Percentiles rank a stretch among this genome's conserved stretches.
phyloP scores from a whole-genome alignment of 1,140 invertebrate species.

The Halictus rubicundus region DNA sequence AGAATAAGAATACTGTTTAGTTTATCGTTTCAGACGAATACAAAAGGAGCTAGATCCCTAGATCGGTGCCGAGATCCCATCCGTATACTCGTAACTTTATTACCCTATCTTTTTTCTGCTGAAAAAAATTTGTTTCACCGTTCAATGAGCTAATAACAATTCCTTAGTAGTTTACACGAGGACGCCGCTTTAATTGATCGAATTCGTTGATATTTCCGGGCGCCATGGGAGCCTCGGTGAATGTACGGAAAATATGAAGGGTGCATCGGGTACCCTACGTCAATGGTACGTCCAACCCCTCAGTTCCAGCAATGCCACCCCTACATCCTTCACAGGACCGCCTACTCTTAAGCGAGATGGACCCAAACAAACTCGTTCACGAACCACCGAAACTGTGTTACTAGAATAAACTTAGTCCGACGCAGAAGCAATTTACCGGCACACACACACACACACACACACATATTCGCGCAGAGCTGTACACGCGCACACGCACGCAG shows the following conservation, averaged over 20 bases:
- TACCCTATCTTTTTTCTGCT: too few species aligned
- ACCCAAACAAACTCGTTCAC: conserved; percentile 69
- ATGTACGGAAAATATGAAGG: conserved; percentile 16
- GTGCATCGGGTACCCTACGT: conserved; percentile 22
- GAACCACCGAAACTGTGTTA: conserved; percentile 72
- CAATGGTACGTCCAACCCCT: conserved; percentile 54
- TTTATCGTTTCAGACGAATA: too few species aligned
- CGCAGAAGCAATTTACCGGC: conserved; percentile 52
- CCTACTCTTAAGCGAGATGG: conserved; percentile 70
- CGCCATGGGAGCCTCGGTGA: not conserved
- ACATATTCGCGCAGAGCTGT: not conserved
- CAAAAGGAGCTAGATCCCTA: too few species aligned
- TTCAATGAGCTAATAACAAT: too few species aligned
- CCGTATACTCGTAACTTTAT: too few species aligned
- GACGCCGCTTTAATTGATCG: too few species aligned
- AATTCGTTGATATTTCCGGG: too few species aligned
- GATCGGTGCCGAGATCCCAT: too few species aligned
- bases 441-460: not conserved
- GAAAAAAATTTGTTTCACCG: too few species aligned
- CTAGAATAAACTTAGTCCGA: conserved; percentile 69
- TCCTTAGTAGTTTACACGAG: too few species aligned
- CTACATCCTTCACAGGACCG: conserved; percentile 63
- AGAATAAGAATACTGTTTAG: too few species aligned
- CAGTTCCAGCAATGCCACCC: conserved; percentile 44
- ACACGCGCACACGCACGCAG: not conserved